Evolutionary conservation across 2,888 invertebrate species (phyloP).

Genomic region (Drosophila borborema): DNA sequence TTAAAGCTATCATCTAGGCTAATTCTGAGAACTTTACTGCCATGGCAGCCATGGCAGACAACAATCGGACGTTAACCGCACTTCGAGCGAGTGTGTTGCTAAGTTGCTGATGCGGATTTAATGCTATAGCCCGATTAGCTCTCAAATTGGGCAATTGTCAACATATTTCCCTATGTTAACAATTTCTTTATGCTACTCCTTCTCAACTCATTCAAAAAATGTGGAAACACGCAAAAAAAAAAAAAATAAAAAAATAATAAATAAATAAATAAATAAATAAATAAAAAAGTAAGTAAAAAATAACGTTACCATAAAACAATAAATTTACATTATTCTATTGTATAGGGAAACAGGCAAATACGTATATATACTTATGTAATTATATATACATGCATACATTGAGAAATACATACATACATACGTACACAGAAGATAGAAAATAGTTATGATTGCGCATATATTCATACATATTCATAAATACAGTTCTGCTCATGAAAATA

Average conservation of each 20-base stretch:
- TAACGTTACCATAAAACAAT: background rate
- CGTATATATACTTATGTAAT: no score
- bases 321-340: background rate
- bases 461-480: no score
- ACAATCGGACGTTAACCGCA: slow-evolving; percentile 12
- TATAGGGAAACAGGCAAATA: no score
- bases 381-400: no score
- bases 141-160: slow-evolving; percentile 6
- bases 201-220: background rate
- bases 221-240: background rate
- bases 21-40: slow-evolving; percentile 30
- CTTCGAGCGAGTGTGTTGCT: slow-evolving; percentile 34
- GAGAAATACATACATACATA: no score
- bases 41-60: slow-evolving; percentile 38
- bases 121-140: slow-evolving; percentile 13
- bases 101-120: slow-evolving; percentile 36
- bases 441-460: no score
- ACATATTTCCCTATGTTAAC: slow-evolving; percentile 3
- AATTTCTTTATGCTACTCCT: background rate
- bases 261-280: background rate
- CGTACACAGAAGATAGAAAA: no score
- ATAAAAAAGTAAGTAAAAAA: background rate
- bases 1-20: slow-evolving; percentile 13
- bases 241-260: background rate
- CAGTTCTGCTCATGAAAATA: no score